Conservation (phyloP, 2,888 invertebrate species). For the Rhyacophila evoluta region DNA sequence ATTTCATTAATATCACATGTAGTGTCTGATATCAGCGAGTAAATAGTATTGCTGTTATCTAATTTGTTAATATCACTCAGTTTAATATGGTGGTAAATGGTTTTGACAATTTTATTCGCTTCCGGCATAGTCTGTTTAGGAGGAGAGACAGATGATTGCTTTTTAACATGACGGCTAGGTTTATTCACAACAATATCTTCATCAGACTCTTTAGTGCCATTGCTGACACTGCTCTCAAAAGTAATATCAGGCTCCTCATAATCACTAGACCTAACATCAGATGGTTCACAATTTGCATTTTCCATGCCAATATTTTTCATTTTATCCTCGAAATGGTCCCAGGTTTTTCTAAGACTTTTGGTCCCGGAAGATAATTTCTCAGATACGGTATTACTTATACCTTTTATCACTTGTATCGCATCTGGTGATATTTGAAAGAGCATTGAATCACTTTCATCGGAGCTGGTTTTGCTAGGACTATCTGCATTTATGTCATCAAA, state of each 20-base stretch:
- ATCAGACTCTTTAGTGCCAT: conserved; percentile 54
- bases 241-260: conserved; percentile 29
- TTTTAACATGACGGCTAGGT: conserved; percentile 61
- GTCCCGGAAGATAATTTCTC: conserved; percentile 69
- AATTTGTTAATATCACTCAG: conserved; percentile 46
- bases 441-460: conserved; percentile 51
- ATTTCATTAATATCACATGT: conserved; percentile 68
- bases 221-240: conserved; percentile 55
- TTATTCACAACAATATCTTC: conserved; percentile 65
- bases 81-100: conserved; percentile 49
- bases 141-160: background rate
- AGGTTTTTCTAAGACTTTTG: conserved; percentile 70
- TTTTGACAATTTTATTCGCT: conserved; percentile 43
- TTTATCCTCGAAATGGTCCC: conserved; percentile 67
- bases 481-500: conserved; percentile 55
- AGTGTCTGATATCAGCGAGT: conserved; percentile 61
- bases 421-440: conserved; percentile 63
- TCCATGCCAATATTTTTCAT: conserved; percentile 59
- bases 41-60: conserved; percentile 58
- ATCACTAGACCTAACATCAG: conserved; percentile 41
- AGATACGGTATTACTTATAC: conserved; percentile 66
- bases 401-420: conserved; percentile 68
- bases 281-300: conserved; percentile 49
- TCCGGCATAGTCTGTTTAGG: conserved; percentile 30
- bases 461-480: conserved; percentile 50